Evolutionary conservation across 2,113 vertebrate species (phyloP).

Genomic region (Engraulis encrasicolus): DNA sequence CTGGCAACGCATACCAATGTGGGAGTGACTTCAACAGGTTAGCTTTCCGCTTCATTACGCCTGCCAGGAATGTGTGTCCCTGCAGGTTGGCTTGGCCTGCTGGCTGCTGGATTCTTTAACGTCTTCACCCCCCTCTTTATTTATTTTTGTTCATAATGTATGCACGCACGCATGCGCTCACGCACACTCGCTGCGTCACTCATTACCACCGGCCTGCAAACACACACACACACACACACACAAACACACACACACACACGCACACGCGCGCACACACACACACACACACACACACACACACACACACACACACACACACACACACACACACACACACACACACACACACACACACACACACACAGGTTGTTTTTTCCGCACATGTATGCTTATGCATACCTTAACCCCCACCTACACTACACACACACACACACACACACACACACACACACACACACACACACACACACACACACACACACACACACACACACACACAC

Average conservation of each 20-base stretch:
- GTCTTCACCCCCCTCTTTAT: background rate
- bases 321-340: constrained; percentile 11
- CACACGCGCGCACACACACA: background rate
- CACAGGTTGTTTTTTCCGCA: no score
- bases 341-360: background rate
- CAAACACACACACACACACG: background rate
- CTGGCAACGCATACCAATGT: background rate
- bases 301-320: background rate
- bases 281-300: background rate
- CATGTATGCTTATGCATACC: no score
- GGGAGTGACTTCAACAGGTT: background rate
- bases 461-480: constrained; percentile 17
- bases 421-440: background rate
- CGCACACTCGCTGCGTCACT: background rate
- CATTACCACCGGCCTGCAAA: no score
- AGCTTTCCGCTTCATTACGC: background rate
- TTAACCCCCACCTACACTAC: no score
- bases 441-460: background rate
- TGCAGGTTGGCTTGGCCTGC: background rate
- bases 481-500: constrained; percentile 15
- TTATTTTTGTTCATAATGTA: background rate
- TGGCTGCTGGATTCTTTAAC: background rate
- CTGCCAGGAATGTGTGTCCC: background rate
- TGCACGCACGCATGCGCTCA: background rate
- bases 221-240: no score